phyloP scores from a whole-genome alignment of 2,113 vertebrate species.

The Pomatorhinus ruficollis region DNA sequence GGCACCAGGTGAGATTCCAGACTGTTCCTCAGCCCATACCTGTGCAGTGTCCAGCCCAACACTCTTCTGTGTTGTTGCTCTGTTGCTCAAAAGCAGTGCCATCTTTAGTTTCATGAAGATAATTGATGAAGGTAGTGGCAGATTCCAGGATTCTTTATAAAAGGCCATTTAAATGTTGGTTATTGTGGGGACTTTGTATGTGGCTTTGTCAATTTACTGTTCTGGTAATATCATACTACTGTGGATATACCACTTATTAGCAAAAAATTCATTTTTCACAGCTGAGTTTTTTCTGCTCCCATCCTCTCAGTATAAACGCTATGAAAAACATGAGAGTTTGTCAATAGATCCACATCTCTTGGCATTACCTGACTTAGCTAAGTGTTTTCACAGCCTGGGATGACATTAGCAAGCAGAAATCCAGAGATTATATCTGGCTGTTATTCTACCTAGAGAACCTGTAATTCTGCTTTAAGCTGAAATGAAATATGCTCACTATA shows the following conservation, averaged over 20 bases:
- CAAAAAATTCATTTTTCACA: neutral
- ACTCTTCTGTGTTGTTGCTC: neutral
- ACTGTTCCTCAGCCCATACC: neutral
- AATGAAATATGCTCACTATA: neutral
- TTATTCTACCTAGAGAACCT: neutral
- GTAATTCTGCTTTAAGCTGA: neutral
- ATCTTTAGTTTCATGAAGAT: neutral
- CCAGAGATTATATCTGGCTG: neutral
- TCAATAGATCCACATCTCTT: neutral
- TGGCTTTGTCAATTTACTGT: neutral
- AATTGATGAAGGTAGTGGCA: neutral
- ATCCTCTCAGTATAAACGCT: neutral
- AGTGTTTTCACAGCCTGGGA: neutral
- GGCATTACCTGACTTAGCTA: neutral
- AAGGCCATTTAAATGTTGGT: accelerated
- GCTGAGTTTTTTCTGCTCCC: neutral
- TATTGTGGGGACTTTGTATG: neutral
- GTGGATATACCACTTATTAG: neutral
- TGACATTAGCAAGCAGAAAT: neutral
- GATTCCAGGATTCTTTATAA: neutral
- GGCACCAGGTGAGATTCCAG: accelerated
- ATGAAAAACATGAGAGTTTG: neutral
- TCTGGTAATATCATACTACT: neutral
- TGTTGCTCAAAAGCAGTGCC: neutral
- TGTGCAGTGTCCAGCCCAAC: accelerated